Percentiles rank a stretch among this genome's conserved stretches.
phyloP scores from a whole-genome alignment of 37 sponge, comb jelly and placozoan genomes.

The Petrosia ficiformis region DNA sequence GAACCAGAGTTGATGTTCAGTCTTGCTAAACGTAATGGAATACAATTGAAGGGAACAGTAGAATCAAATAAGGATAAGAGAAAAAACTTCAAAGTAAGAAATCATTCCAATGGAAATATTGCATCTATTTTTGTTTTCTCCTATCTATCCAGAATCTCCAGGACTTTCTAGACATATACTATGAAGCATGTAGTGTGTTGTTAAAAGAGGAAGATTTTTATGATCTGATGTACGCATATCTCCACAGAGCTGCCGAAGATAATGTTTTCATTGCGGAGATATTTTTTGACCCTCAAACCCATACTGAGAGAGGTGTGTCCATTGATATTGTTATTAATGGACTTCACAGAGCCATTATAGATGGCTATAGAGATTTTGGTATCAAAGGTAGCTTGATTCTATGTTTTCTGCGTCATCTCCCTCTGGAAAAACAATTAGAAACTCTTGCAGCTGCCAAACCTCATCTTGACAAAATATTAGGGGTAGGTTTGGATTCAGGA shows the following conservation, averaged over 20 bases:
- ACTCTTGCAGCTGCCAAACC: slow-evolving; percentile 49
- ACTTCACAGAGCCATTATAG: slow-evolving; percentile 46
- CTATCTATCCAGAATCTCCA: slow-evolving; percentile 28
- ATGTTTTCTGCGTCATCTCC: slow-evolving; percentile 61
- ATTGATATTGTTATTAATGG: slow-evolving; percentile 61
- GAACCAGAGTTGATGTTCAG: slow-evolving; percentile 74
- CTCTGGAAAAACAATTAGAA: slow-evolving; percentile 44
- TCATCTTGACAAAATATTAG: slow-evolving; percentile 61
- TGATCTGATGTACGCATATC: slow-evolving; percentile 77
- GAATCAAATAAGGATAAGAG: slow-evolving; percentile 43
- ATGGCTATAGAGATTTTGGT: slow-evolving; percentile 47
- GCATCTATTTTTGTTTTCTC: neutral
- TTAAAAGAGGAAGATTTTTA: slow-evolving; percentile 62
- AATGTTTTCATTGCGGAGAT: slow-evolving; percentile 68
- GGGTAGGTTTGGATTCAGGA: slow-evolving; percentile 59
- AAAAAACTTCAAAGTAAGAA: slow-evolving; percentile 53
- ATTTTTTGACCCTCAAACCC: slow-evolving; percentile 82
- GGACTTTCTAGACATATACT: slow-evolving; percentile 73
- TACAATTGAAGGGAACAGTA: slow-evolving; percentile 52
- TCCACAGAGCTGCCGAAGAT: slow-evolving; percentile 50
- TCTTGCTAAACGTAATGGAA: slow-evolving; percentile 56
- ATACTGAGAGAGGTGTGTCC: slow-evolving; percentile 59
- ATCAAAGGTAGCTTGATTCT: slow-evolving; percentile 72
- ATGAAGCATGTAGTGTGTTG: slow-evolving; percentile 61
- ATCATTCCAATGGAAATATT: neutral